These are phyloP conservation scores for Cotesia glomerata DNA, from an alignment of 1,140 invertebrate genomes.

Conservation along the genomic window DNA sequence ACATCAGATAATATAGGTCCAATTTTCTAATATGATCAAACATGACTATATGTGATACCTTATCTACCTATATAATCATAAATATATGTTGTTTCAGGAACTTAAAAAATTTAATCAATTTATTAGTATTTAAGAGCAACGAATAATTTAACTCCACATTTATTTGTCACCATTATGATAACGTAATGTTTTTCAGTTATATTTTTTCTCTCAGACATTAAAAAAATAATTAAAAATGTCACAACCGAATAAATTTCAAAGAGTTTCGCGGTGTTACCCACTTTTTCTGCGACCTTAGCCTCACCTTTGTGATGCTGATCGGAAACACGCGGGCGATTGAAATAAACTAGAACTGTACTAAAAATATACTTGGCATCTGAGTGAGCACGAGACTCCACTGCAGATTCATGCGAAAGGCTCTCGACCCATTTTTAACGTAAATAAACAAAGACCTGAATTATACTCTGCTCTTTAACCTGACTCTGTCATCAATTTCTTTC, in stretches of 20 bases:
- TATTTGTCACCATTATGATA: too few species aligned
- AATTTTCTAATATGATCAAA: too few species aligned
- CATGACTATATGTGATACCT: too few species aligned
- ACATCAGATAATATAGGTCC: too few species aligned
- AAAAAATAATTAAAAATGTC: too few species aligned
- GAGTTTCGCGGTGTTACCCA: neutral
- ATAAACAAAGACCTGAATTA: constrained; percentile 9
- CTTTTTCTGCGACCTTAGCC: constrained; percentile 27
- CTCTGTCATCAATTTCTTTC: neutral
- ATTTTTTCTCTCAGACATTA: too few species aligned
- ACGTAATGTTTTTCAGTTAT: too few species aligned
- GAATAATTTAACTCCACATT: too few species aligned
- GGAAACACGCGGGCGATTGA: neutral
- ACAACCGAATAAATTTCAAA: constrained; percentile 11
- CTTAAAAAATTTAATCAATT: too few species aligned
- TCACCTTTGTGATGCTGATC: constrained; percentile 24
- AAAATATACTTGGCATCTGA: constrained; percentile 15
- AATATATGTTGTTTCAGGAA: too few species aligned
- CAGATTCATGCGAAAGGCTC: constrained; percentile 9
- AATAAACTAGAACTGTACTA: constrained; percentile 9
- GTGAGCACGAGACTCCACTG: constrained; percentile 10
- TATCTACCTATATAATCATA: too few species aligned
- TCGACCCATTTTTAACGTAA: constrained; percentile 21
- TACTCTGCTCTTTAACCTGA: neutral
- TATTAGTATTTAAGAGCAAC: too few species aligned